Conservation (phyloP, 2,888 invertebrate species). For the Ernsta delagoae region DNA sequence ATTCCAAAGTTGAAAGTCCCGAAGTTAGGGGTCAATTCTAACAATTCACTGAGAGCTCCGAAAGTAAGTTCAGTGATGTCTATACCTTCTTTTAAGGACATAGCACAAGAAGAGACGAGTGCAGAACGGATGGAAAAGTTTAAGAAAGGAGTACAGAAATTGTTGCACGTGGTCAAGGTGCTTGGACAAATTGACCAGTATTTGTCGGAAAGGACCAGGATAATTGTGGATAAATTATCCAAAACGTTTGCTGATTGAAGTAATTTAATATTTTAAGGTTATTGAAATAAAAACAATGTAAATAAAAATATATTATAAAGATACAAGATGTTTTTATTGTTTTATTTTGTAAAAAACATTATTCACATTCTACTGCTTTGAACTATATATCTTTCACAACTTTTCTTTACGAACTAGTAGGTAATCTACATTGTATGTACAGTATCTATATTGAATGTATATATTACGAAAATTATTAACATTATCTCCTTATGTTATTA, state of each 20-base stretch:
- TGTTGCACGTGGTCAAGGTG: slow-evolving; percentile 74
- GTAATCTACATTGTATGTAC: too few species aligned
- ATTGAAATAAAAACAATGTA: not conserved
- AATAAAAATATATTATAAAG: not conserved
- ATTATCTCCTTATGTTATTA: too few species aligned
- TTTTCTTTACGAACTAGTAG: not conserved
- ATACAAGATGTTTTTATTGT: not conserved
- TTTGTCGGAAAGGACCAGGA: slow-evolving; percentile 70
- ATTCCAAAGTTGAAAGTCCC: slow-evolving; percentile 62
- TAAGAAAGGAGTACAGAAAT: slow-evolving; percentile 74
- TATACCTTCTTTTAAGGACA: slow-evolving; percentile 51
- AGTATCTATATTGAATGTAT: too few species aligned
- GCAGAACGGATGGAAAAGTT: slow-evolving; percentile 73
- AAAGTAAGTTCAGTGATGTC: slow-evolving; percentile 55
- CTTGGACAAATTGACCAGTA: slow-evolving; percentile 74
- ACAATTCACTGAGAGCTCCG: slow-evolving; percentile 51
- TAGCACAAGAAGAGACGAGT: slow-evolving; percentile 62
- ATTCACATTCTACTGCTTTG: not conserved
- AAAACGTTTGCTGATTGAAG: slow-evolving; percentile 66
- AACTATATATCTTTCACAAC: not conserved
- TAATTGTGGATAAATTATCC: slow-evolving; percentile 70
- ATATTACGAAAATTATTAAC: too few species aligned
- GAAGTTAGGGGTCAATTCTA: slow-evolving; percentile 44
- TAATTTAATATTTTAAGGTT: not conserved
- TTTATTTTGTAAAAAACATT: not conserved